These are phyloP conservation scores for Bagarius yarrelli DNA, from an alignment of 2,113 vertebrate genomes.

Conservation along the genomic window DNA sequence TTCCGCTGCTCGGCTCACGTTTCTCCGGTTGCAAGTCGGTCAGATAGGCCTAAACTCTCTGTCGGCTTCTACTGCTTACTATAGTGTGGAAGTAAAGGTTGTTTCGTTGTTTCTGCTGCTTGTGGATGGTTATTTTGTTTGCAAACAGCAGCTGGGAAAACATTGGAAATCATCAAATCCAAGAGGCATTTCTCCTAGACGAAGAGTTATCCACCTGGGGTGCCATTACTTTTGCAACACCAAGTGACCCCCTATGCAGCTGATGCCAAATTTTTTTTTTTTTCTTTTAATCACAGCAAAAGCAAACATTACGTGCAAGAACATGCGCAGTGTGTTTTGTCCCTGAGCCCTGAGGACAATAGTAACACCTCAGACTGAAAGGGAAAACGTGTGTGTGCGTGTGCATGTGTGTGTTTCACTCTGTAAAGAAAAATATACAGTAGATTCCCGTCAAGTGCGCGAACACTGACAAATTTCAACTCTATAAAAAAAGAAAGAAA, in stretches of 20 bases:
- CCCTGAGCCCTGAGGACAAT: background rate
- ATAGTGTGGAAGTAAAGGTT: background rate
- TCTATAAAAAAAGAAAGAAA: background rate
- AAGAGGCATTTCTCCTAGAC: conserved; percentile 24
- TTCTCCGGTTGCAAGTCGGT: conserved; percentile 9
- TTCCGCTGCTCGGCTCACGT: conserved; percentile 19
- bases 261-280: conserved; percentile 3
- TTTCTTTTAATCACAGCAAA: background rate
- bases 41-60: background rate
- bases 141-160: conserved; percentile 18
- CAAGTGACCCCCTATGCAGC: background rate
- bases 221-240: background rate
- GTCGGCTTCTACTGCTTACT: background rate
- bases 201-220: no score
- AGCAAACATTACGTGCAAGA: background rate
- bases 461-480: background rate
- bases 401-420: background rate
- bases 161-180: background rate
- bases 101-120: background rate
- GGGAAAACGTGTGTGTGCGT: no score
- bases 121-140: background rate
- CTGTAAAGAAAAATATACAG: no score
- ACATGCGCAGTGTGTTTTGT: no score
- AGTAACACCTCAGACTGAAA: background rate
- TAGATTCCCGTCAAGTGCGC: background rate